phyloP scores from a whole-genome alignment of 2,113 vertebrate species.

The Rissa tridactyla region DNA sequence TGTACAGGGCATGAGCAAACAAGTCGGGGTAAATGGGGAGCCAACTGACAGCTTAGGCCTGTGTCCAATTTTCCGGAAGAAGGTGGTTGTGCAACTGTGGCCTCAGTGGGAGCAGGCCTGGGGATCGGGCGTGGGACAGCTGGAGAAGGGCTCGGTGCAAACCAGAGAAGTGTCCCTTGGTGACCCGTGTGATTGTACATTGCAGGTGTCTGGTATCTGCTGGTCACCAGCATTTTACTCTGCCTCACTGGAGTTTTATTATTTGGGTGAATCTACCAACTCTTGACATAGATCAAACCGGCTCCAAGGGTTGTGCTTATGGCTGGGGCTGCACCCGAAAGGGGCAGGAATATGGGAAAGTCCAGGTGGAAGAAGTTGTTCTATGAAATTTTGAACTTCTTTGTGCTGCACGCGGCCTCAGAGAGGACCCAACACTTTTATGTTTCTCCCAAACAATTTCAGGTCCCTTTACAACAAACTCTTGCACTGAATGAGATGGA shows the following conservation, averaged over 20 bases:
- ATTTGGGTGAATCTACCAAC: neutral
- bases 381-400: neutral
- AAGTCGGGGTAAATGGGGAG: neutral
- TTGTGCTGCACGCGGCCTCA: neutral
- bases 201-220: fast-evolving
- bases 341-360: neutral
- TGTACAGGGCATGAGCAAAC: neutral
- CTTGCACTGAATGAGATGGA: neutral
- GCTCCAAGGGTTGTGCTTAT: neutral
- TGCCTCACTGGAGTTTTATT: neutral
- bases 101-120: fast-evolving
- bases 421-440: neutral
- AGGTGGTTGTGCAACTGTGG: neutral
- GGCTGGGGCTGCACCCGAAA: neutral
- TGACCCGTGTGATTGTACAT: fast-evolving
- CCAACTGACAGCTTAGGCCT: neutral
- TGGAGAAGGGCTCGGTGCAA: neutral
- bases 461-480: neutral
- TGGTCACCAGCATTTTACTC: neutral
- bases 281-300: neutral
- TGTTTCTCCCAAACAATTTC: neutral
- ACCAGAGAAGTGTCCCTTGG: fast-evolving
- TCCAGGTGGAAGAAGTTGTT: neutral
- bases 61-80: neutral
- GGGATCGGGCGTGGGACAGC: neutral